Evolutionary conservation across 1,140 invertebrate species (phyloP), one percentile per base, ranked within the genome.

Genomic region (Tetragonula clypearis): DNA sequence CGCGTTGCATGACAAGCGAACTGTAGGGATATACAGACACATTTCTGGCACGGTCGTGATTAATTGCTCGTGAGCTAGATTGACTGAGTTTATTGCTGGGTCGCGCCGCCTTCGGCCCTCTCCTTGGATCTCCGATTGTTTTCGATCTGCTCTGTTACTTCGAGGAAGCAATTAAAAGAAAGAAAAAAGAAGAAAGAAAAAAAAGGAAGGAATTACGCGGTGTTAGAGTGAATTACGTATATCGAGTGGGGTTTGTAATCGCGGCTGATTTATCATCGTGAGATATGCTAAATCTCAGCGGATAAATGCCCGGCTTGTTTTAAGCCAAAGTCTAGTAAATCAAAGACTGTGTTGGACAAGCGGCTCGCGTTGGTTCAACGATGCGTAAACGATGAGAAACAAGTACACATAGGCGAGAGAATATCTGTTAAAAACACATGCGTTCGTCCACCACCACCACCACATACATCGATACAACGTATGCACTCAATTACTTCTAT

Each of bases 251-350:
- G 66, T 60, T 53, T 56, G 58, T 60, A 69, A 78, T 69, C 55
- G 19, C 9, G 23, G 26, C 9, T 14, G 14, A 23, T 53, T 49
- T 60, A 69, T 69, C 41, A 41, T 41, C 41, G 41, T 8, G 75
- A 41, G 35, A 35, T 35, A 35, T 35, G 35, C 35, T 35, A 41
- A 41, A 41, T 41, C 53, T 53, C 17, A 49, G n/a, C 30, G 41
- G 3, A 58, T 53, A 66, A 58, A 78, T 60, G 23, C 58, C 35
- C 30, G 23, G 19, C 41, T 78, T 53, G 41, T 19, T 84, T 78
- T 53, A 60, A 60, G 15, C 53, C 17, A 5, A 19, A 21, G 23
- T 56, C 15, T 19, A 19, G 35, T 83, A 83, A 76, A 83, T 83
- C 73, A 77, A 83, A 21, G 49, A 8, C 41, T 15, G 17, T 19